phyloP scores from a whole-genome alignment of 2,113 vertebrate species.

The Ctenodactylus gundi region DNA sequence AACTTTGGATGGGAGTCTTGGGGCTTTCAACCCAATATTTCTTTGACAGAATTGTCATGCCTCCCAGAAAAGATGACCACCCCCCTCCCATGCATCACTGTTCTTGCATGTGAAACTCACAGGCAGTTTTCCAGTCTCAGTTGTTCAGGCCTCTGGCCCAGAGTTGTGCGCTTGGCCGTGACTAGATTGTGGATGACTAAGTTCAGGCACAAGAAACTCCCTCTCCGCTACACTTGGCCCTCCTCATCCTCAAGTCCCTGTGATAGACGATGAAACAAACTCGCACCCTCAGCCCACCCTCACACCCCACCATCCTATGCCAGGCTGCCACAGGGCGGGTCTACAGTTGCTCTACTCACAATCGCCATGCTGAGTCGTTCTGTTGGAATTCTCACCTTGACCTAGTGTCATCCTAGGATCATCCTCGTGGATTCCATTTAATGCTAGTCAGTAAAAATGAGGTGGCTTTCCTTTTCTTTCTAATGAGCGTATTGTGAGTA shows the following conservation, averaged over 20 bases:
- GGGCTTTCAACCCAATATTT: background rate
- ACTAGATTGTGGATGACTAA: accelerated
- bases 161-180: background rate
- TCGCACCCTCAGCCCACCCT: too few species aligned
- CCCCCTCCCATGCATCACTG: too few species aligned
- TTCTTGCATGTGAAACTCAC: background rate
- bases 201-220: too few species aligned
- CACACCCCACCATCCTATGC: accelerated
- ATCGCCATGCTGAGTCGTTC: background rate
- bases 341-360: accelerated
- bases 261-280: background rate
- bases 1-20: background rate
- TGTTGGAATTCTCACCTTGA: background rate
- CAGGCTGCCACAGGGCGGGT: too few species aligned
- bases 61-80: background rate
- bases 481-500: background rate
- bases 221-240: accelerated
- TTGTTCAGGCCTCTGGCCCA: background rate
- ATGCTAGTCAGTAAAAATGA: background rate
- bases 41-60: background rate
- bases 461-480: background rate
- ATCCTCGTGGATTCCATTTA: background rate
- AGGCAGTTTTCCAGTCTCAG: background rate
- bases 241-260: too few species aligned
- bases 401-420: too few species aligned